These are phyloP conservation scores for Synchiropus splendidus DNA, from an alignment of 2,113 vertebrate genomes.

Conservation along the genomic window DNA sequence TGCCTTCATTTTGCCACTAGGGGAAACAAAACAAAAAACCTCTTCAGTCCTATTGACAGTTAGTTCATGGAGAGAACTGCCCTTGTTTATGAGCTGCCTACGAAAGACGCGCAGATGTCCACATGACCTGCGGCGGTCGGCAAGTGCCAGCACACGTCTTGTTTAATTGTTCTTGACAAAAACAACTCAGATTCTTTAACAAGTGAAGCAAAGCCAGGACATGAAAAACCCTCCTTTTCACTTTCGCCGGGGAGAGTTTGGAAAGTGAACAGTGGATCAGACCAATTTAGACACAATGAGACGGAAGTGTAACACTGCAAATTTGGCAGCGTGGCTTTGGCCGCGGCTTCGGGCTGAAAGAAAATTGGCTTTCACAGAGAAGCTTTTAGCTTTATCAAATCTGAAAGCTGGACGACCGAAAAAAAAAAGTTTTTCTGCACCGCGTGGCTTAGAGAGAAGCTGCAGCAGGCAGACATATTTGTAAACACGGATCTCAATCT, in stretches of 20 bases:
- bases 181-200: no score
- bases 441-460: constrained; percentile 3
- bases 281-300: constrained; percentile 23
- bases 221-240: neutral
- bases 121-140: no score
- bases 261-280: constrained; percentile 10
- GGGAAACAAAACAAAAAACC: no score
- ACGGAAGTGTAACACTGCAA: constrained; percentile 11
- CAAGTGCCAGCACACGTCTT: no score
- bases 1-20: no score
- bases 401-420: constrained; percentile 17
- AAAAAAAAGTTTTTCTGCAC: constrained; percentile 4
- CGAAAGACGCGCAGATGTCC: no score
- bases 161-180: no score
- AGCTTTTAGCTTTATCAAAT: constrained; percentile 29
- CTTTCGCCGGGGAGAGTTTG: constrained; percentile 4
- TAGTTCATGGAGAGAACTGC: no score
- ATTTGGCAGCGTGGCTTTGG: constrained; percentile 20
- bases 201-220: constrained; percentile 1
- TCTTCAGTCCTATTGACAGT: no score
- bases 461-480: constrained; percentile 1
- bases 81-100: no score
- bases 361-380: constrained; percentile 40
- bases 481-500: neutral
- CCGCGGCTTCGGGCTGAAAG: constrained; percentile 18